phyloP scores from a whole-genome alignment of 2,797 vertebrate species.

The Coilia nasus region DNA sequence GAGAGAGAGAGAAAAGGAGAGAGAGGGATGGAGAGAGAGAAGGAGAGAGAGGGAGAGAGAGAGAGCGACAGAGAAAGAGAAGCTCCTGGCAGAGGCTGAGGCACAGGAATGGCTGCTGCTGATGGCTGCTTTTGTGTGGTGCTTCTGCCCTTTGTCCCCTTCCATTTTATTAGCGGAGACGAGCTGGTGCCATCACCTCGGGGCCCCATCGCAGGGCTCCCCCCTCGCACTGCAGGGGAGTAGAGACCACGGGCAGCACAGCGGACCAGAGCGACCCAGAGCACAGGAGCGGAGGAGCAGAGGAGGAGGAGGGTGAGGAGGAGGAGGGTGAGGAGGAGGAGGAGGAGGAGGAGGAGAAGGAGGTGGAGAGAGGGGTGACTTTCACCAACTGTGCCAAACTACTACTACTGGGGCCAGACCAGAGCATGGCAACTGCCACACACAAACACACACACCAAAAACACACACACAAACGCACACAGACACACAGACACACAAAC shows the following conservation, averaged over 20 bases:
- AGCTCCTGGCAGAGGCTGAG: slow-evolving; percentile 24
- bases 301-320: not conserved
- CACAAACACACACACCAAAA: not conserved
- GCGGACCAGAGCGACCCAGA: not conserved
- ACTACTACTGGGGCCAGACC: slow-evolving; percentile 27
- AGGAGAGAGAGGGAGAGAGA: too few species aligned
- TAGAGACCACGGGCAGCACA: not conserved
- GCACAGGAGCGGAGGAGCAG: not conserved
- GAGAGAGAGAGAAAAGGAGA: not conserved
- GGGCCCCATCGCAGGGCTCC: not conserved
- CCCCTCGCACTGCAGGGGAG: not conserved
- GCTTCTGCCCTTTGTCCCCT: slow-evolving; percentile 32
- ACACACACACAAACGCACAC: not conserved
- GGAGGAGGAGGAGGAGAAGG: slow-evolving; percentile 4
- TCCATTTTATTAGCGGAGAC: not conserved
- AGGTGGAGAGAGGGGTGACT: slow-evolving; percentile 44
- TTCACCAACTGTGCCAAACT: slow-evolving; percentile 36
- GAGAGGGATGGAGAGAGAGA: too few species aligned
- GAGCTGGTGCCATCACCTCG: not conserved
- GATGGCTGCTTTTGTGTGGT: slow-evolving; percentile 39
- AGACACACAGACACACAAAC: not conserved
- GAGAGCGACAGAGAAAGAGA: not conserved
- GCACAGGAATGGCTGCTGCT: slow-evolving; percentile 36
- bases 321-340: not conserved
- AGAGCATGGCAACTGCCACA: slow-evolving; percentile 29